Percentiles rank a stretch among this genome's conserved stretches.
Conservation (phyloP, 2,797 vertebrate species). For the Phoebastria nigripes region DNA sequence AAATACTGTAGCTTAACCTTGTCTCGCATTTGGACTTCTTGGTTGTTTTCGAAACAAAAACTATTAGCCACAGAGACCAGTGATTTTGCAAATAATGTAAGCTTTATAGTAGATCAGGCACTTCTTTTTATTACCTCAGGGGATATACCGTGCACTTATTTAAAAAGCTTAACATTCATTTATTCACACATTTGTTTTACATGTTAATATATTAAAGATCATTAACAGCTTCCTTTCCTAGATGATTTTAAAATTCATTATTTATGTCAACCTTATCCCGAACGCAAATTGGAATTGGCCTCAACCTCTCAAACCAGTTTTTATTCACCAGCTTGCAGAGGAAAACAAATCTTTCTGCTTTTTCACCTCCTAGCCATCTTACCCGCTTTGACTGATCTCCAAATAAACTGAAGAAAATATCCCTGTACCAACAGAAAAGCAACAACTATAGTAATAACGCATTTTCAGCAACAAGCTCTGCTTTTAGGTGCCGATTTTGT, state of each 20-base stretch:
- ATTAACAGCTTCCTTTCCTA: conserved; percentile 37
- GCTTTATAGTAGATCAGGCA: not conserved
- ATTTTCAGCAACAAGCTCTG: not conserved
- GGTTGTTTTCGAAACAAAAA: not conserved
- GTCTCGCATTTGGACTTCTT: not conserved
- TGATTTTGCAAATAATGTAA: not conserved
- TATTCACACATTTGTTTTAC: conserved; percentile 44
- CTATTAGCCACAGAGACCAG: not conserved
- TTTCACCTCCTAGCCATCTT: not conserved
- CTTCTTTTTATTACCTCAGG: conserved; percentile 1
- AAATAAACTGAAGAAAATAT: conserved; percentile 6
- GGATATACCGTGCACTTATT: not conserved
- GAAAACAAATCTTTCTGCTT: not conserved
- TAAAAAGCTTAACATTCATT: conserved; percentile 19
- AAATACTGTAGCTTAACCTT: not conserved
- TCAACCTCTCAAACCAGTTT: conserved; percentile 12
- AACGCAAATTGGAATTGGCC: not conserved
- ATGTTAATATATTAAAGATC: conserved; percentile 14
- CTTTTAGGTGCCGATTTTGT: conserved; percentile 10
- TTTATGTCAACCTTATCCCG: not conserved
- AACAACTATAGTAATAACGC: not conserved
- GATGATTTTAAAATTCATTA: conserved; percentile 17
- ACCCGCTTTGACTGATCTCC: not conserved
- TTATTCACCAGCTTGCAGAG: not conserved
- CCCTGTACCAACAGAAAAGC: not conserved